These are phyloP conservation scores for Eleginops maclovinus DNA, from an alignment of 2,113 vertebrate species.

Conservation along the genomic window DNA sequence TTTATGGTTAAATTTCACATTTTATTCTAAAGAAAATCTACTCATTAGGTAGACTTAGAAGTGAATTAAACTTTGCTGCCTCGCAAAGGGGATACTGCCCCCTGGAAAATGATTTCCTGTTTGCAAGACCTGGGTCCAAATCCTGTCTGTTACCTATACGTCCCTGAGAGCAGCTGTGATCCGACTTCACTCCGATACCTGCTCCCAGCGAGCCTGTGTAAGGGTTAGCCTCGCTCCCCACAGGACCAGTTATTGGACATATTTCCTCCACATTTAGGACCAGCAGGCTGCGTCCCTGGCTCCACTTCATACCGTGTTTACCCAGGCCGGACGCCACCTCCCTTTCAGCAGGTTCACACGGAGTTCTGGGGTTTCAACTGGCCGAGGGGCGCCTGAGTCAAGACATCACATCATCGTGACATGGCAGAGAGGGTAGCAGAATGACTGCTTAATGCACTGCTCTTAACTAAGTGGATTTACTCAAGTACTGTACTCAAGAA, in stretches of 20 bases:
- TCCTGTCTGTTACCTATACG: constrained; percentile 45
- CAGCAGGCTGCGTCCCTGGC: constrained; percentile 64
- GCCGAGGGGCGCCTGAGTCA: constrained; percentile 48
- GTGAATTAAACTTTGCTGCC: constrained; percentile 30
- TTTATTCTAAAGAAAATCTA: constrained; percentile 22
- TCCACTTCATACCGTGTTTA: constrained; percentile 66
- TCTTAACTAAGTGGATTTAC: neutral
- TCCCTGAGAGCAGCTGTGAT: constrained; percentile 48
- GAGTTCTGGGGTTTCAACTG: constrained; percentile 68
- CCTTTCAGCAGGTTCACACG: constrained; percentile 73
- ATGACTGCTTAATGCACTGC: constrained; percentile 3
- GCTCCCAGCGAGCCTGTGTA: constrained; percentile 37
- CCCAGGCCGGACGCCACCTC: constrained; percentile 64
- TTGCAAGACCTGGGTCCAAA: constrained; percentile 21
- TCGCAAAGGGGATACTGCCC: constrained; percentile 34
- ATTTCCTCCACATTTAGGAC: constrained; percentile 68
- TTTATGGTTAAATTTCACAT: constrained; percentile 33
- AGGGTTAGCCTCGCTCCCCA: constrained; percentile 55
- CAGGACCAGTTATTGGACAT: constrained; percentile 60
- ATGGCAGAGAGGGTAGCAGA: constrained; percentile 38
- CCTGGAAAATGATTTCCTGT: constrained; percentile 51
- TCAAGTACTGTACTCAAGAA: too few species aligned
- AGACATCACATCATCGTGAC: constrained; percentile 71
- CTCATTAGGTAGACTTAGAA: constrained; percentile 18
- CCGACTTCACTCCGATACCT: constrained; percentile 31